Evolutionary conservation across 2,797 vertebrate genomes (phyloP).

Genomic region (Pangasius mekongensis): DNA sequence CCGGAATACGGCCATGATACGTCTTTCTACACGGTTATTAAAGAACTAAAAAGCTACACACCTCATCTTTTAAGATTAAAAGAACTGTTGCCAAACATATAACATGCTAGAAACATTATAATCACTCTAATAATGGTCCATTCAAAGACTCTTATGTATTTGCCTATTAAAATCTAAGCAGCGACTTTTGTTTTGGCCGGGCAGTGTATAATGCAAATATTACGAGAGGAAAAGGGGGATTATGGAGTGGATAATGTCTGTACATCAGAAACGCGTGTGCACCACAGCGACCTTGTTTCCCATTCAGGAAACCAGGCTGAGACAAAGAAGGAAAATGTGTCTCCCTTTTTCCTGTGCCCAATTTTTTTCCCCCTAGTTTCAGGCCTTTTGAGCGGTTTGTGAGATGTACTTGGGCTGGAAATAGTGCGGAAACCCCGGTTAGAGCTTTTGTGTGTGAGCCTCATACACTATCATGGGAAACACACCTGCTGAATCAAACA

Average conservation of each 20-base stretch:
- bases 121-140: no score
- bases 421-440: background rate
- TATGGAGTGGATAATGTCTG: background rate
- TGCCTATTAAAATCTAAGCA: no score
- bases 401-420: background rate
- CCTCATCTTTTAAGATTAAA: no score
- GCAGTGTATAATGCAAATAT: background rate
- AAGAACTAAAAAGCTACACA: no score
- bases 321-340: background rate
- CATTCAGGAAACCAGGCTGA: background rate
- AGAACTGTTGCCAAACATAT: no score
- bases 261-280: background rate
- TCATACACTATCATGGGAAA: background rate
- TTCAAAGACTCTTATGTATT: no score
- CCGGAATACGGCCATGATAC: no score
- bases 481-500: background rate
- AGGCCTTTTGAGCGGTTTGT: background rate
- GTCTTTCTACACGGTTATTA: no score
- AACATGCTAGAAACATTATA: no score
- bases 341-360: background rate
- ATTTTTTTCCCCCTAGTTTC: background rate
- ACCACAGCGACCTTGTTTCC: background rate
- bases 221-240: background rate
- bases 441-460: background rate
- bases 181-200: no score